phyloP scores from a whole-genome alignment of 2,888 invertebrate species.

The Trichopria drosophilae region DNA sequence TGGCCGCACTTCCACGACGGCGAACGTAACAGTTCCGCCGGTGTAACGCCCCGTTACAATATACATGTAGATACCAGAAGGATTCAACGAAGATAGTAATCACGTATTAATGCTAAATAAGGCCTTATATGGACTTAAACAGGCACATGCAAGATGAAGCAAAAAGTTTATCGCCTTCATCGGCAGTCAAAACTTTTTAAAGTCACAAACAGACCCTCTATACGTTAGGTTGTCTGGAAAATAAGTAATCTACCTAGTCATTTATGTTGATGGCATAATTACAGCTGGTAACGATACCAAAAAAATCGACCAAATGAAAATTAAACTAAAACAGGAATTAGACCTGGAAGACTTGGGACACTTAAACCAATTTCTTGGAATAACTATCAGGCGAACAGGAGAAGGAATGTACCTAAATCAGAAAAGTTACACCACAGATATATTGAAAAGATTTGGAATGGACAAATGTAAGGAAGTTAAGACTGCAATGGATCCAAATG shows the following conservation, averaged over 20 bases:
- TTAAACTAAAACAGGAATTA: constrained; percentile 28
- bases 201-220: too few relatives aligned
- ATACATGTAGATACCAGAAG: constrained; percentile 30
- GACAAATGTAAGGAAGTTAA: constrained; percentile 38
- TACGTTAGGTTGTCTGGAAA: too few relatives aligned
- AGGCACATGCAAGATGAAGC: too few relatives aligned
- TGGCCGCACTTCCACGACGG: too few relatives aligned
- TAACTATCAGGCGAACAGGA: constrained; percentile 33
- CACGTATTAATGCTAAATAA: constrained; percentile 36
- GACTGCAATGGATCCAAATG: too few relatives aligned
- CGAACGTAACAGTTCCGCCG: too few relatives aligned
- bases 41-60: too few relatives aligned
- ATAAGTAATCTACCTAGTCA: constrained; percentile 29
- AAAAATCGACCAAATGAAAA: constrained; percentile 26
- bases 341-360: constrained; percentile 38
- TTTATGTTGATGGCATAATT: constrained; percentile 43
- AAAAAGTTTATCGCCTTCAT: too few relatives aligned
- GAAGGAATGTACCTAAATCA: constrained; percentile 27
- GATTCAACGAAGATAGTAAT: constrained; percentile 14
- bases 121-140: constrained; percentile 37
- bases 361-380: constrained; percentile 35
- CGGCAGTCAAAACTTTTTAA: constrained; percentile 36
- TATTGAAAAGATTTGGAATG: constrained; percentile 41
- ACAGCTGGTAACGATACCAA: constrained; percentile 31
- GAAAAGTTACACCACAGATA: constrained; percentile 35